Conservation (phyloP, 2,113 vertebrate genomes). For the Cranoglanis bouderius region DNA sequence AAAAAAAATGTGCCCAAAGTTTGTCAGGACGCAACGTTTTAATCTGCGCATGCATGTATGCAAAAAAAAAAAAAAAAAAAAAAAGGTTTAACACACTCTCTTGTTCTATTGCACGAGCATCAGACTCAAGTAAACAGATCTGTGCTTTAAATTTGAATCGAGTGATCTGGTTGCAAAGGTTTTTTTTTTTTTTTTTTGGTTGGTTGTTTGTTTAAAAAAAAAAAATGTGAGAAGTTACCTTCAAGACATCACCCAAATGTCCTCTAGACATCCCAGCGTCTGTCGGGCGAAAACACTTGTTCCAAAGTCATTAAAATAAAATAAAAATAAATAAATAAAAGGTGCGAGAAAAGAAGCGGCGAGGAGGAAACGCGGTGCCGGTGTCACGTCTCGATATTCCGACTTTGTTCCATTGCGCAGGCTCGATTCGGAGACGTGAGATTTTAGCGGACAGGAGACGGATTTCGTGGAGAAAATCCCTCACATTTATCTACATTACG, state of each 20-base stretch:
- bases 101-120: background rate
- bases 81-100: background rate
- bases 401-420: constrained; percentile 99
- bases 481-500: constrained; percentile 99
- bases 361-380: constrained; percentile 90
- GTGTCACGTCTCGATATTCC: constrained; percentile 99
- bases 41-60: background rate
- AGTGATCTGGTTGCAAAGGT: constrained; percentile 74
- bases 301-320: constrained; percentile 95
- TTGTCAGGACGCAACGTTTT: background rate
- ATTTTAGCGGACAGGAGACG: constrained; percentile 98
- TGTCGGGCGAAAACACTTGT: constrained; percentile 97
- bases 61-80: background rate
- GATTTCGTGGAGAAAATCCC: constrained; percentile 99
- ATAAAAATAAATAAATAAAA: background rate
- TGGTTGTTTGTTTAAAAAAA: too few relatives aligned
- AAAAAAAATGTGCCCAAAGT: background rate
- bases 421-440: constrained; percentile 98
- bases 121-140: background rate
- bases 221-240: constrained; percentile 83
- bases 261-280: constrained; percentile 94
- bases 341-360: background rate
- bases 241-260: constrained; percentile 98
- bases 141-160: background rate
- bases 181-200: too few relatives aligned